phyloP scores from a whole-genome alignment of 2,113 vertebrate species.

The Podarcis cretensis region DNA sequence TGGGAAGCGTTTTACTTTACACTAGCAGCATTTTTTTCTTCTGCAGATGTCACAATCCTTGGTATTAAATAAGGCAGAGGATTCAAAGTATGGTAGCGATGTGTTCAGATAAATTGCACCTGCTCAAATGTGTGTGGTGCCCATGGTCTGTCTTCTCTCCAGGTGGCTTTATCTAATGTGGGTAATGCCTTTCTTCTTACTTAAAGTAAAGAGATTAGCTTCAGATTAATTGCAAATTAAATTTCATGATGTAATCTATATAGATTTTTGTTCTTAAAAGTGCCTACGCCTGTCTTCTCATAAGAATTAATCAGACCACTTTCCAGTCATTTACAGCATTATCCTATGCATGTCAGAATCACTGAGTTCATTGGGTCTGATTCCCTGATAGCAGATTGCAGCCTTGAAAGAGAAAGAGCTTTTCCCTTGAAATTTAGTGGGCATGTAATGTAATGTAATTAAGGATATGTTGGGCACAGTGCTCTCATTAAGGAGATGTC shows the following conservation, averaged over 20 bases:
- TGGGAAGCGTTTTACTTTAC: not conserved
- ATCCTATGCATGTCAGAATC: not conserved
- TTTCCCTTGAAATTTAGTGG: slow-evolving; percentile 15
- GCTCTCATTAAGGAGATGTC: not conserved
- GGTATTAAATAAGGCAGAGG: not conserved
- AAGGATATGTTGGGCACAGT: not conserved
- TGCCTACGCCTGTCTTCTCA: not conserved
- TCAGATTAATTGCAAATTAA: slow-evolving; percentile 27
- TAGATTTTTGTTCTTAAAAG: not conserved
- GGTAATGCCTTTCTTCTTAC: slow-evolving; percentile 38
- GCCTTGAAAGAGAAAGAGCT: slow-evolving; percentile 23
- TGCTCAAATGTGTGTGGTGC: not conserved
- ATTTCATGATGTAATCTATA: slow-evolving; percentile 30
- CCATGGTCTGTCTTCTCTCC: not conserved
- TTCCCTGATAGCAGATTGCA: not conserved
- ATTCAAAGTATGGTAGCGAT: rapidly evolving
- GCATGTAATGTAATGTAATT: not conserved
- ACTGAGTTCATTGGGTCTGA: not conserved
- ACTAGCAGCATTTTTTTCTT: not conserved
- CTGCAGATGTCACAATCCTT: rapidly evolving
- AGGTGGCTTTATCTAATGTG: not conserved
- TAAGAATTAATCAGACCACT: rapidly evolving
- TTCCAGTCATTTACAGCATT: not conserved
- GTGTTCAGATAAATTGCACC: rapidly evolving
- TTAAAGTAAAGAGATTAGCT: slow-evolving; percentile 34